A percentile compares a stretch with the other conserved stretches of the same genome.
Conservation (phyloP, 2,888 invertebrate genomes). For the Meteorus colon region DNA sequence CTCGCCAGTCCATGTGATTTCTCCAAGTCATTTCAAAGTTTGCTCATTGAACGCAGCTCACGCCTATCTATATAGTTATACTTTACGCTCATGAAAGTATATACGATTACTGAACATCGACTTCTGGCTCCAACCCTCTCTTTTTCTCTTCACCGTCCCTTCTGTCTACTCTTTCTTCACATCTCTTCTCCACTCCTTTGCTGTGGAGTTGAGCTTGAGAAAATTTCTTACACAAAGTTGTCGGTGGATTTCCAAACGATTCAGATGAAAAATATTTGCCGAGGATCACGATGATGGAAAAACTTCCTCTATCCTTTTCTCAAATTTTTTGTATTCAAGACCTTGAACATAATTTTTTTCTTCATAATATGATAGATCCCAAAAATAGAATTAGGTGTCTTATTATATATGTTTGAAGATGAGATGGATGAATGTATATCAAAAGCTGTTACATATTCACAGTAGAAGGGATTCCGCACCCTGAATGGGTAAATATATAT, state of each 20-base stretch:
- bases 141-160: no score
- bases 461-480: neutral
- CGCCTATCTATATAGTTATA: constrained; percentile 16
- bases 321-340: neutral
- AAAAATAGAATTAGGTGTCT: no score
- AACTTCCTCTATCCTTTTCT: constrained; percentile 32
- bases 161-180: neutral
- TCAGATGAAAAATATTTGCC: constrained; percentile 25
- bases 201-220: constrained; percentile 23
- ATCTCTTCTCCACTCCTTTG: no score
- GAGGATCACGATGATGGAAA: constrained; percentile 2
- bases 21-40: constrained; percentile 46
- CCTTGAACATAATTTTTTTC: no score
- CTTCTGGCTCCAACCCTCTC: constrained; percentile 30
- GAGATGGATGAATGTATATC: no score
- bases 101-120: constrained; percentile 34
- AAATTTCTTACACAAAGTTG: constrained; percentile 33
- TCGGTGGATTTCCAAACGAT: constrained; percentile 27
- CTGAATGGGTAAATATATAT: neutral
- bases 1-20: constrained; percentile 24
- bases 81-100: constrained; percentile 37
- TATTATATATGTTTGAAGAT: no score
- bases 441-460: neutral
- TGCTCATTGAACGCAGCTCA: constrained; percentile 43
- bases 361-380: no score